Conservation (phyloP, 2,888 invertebrate species). For the Operophtera brumata region DNA sequence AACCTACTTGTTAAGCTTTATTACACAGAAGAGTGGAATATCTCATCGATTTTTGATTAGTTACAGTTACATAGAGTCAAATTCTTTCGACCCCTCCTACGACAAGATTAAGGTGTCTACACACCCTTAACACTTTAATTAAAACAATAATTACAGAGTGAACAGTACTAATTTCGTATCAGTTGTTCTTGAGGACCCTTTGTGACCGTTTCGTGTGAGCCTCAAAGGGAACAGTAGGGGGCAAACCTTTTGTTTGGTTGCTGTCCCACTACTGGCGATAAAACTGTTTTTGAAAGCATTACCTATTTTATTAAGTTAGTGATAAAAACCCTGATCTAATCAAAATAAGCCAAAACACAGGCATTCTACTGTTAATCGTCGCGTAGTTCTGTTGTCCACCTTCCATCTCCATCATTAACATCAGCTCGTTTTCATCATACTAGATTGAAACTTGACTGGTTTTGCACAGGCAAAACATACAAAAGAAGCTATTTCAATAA, state of each 20-base stretch:
- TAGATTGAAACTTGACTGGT: no score
- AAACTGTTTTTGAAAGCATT: no score
- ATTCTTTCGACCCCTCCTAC: constrained; percentile 14
- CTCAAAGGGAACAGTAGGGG: constrained; percentile 56
- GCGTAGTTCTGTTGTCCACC: no score
- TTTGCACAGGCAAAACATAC: no score
- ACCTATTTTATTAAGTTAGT: no score
- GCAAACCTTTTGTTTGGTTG: constrained; percentile 30
- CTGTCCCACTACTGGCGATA: neutral
- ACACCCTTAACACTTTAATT: constrained; percentile 35
- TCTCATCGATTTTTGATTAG: constrained; percentile 15
- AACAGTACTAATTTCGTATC: constrained; percentile 60
- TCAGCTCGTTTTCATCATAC: no score
- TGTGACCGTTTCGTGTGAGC: constrained; percentile 54
- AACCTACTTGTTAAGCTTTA: no score
- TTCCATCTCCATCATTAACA: no score
- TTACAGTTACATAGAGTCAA: constrained; percentile 12
- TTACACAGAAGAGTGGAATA: neutral
- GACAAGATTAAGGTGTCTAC: constrained; percentile 26
- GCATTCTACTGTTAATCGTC: no score
- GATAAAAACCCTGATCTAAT: no score
- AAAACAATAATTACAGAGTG: constrained; percentile 38
- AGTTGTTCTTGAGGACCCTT: constrained; percentile 62
- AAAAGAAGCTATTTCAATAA: no score
- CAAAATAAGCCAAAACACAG: no score